Evolutionary conservation across 2,797 vertebrate species (phyloP), one percentile per base, ranked within the genome.

Genomic region (Muscicapa comitata): DNA sequence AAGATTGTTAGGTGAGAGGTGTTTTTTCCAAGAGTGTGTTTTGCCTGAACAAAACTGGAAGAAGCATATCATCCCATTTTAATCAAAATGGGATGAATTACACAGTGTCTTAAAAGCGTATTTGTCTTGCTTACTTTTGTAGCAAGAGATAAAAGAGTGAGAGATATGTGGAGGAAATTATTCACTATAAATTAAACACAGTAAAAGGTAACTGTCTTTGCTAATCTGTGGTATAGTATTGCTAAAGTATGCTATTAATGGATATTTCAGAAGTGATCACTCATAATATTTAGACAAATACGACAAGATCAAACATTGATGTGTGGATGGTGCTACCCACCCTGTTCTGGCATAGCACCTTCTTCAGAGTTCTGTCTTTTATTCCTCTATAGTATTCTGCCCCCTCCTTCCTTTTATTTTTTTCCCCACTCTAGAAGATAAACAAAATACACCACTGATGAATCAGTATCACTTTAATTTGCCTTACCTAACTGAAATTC

Each of bases 291-390:
- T 79, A 47, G 76, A 91, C 25, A 58, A 66, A 82, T 18, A 57
- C 8, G 26, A 74, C 76, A 74, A n/a, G 5, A 68, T 55, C 95
- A 63, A 98, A 99, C 98, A 98, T 98, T 26, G 98, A 98, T 33
- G 6, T 42, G 90, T 99, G 98, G 8, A 98, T 98, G n/a, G 5
- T 75, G 3, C 2, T 94, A 19, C 81, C 68, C 0, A 47, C 90
- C 98, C 98, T 99, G 68, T 93, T 97, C 85, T 99, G 98, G 93
- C 98, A 99, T 3, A 28, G 7, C 25, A 96, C 85, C 6, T 97
- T 98, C 4, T 95, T 95, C 88, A 95, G 97, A 26, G 98, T 98
- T 96, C 58, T 98, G 51, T 97, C 88, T 96, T 97, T 96, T 16
- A 98, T 98, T 88, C 98, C 98, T 97, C 98, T 98, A 95, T 99